Base-by-base conservation (phyloP, 37 sponge, comb jelly and placozoan species). In the Oopsacas minuta region DNA sequence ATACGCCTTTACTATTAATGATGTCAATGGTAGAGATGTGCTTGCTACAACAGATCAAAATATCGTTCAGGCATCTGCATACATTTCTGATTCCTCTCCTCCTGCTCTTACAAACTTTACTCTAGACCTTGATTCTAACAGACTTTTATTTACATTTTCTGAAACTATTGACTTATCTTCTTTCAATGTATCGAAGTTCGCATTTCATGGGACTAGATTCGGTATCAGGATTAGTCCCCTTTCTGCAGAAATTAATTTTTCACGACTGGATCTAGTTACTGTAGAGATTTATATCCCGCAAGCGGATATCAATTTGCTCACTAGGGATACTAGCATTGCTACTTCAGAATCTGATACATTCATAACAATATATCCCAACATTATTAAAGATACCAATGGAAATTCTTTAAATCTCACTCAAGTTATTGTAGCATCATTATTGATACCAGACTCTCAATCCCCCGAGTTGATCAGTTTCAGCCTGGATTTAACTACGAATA, bases 241-340 rank as follows among this genome's bases (percentile, higher is more conserved):
- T 30, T 81, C 81, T 0, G 23, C 83, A 0, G 69, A 38, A 0
- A 84, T 87, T 36, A 86, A 83, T 12, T 32, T 81, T 15, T 86
- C 88, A 37, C 23, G 15, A 28, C 86, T 52, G 0, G 86, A 94
- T 82, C 84, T 82, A 37, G 91, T 91, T 8, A 36, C 37, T 0
- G 69, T 94, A 1, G 49, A 34, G 12, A 82, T 94, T 32, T 87
- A 83, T 46, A 52, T 95, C 35, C 20, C 88, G 20, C 49, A 85
- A 52, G 52, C 52, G 12, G 96, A 95, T 85, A 53, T 90, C 25
- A 82, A 95, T 91, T 52, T 88, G 36, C 85, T 95, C 69, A 95
- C 91, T 83, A 84, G 87, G 39, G 52, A 87, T 53, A 69, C 89
- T 37, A 36, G 23, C 0, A 87, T 92, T 35, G 93, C 90, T 36